Percentiles rank a stretch among this genome's conserved stretches.
These are phyloP conservation scores for Trachelus iudaicus DNA, from an alignment of 2,888 invertebrate genomes.

Conservation along the genomic window DNA sequence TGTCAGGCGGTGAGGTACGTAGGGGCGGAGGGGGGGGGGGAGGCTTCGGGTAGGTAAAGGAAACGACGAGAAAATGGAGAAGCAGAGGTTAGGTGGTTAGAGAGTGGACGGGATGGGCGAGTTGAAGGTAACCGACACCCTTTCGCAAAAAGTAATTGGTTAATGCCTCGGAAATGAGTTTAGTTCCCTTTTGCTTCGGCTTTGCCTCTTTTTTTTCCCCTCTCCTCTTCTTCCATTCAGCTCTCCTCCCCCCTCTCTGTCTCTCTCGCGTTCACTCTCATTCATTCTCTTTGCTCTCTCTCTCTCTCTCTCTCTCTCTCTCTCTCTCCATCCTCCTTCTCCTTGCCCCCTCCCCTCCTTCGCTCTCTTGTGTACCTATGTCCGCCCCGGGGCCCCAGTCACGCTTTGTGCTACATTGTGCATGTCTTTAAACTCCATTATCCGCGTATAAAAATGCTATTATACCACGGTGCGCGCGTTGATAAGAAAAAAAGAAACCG, in stretches of 20 bases:
- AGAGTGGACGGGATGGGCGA: slow-evolving; percentile 30
- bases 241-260: slow-evolving; percentile 17
- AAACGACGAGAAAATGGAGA: slow-evolving; percentile 24
- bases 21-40: too few species aligned
- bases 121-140: slow-evolving; percentile 61
- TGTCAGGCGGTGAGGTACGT: too few species aligned
- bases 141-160: slow-evolving; percentile 65
- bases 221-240: slow-evolving; percentile 15
- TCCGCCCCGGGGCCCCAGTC: slow-evolving; percentile 47
- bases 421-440: slow-evolving; percentile 56
- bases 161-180: slow-evolving; percentile 65
- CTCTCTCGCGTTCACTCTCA: slow-evolving; percentile 40
- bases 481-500: slow-evolving; percentile 15
- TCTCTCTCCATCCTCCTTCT: background rate
- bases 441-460: slow-evolving; percentile 54
- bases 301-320: background rate
- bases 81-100: slow-evolving; percentile 18
- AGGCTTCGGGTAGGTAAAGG: slow-evolving; percentile 1
- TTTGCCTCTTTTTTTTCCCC: slow-evolving; percentile 31
- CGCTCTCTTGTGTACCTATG: slow-evolving; percentile 55
- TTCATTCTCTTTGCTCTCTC: slow-evolving; percentile 19
- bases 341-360: slow-evolving; percentile 32
- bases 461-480: slow-evolving; percentile 27
- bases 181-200: slow-evolving; percentile 58
- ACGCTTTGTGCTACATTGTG: slow-evolving; percentile 52